A percentile compares a stretch with the other conserved stretches of the same genome.
Conservation (phyloP, 37 sponge, comb jelly and placozoan species). For the Spongia lamella region DNA sequence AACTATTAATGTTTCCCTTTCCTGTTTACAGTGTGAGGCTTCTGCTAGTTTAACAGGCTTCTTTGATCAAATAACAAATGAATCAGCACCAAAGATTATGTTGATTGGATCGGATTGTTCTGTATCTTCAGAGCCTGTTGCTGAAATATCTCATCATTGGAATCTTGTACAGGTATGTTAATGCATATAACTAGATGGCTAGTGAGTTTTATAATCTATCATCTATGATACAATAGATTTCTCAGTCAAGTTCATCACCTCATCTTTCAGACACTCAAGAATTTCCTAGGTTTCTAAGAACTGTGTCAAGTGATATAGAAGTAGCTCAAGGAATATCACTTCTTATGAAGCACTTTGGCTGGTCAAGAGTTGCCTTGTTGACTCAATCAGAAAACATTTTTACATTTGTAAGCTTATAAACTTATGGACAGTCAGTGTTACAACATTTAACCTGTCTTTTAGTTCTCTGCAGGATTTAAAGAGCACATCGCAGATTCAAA, state of each 20-base stretch:
- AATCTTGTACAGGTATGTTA: slow-evolving; percentile 72
- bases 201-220: too few relatives aligned
- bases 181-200: too few relatives aligned
- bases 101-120: slow-evolving; percentile 75
- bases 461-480: too few relatives aligned
- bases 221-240: too few relatives aligned
- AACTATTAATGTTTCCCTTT: too few relatives aligned
- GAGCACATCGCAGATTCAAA: too few relatives aligned
- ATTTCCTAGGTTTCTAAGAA: slow-evolving; percentile 62
- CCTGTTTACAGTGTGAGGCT: slow-evolving; percentile 43
- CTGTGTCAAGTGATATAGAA: slow-evolving; percentile 54
- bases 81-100: slow-evolving; percentile 37
- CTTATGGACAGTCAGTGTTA: too few relatives aligned
- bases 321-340: slow-evolving; percentile 4
- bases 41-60: slow-evolving; percentile 53
- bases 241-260: slow-evolving; percentile 39
- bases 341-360: slow-evolving; percentile 35
- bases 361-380: slow-evolving; percentile 62
- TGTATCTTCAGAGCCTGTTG: slow-evolving; percentile 48
- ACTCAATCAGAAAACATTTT: slow-evolving; percentile 53
- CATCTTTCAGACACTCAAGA: slow-evolving; percentile 46
- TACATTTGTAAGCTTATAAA: slow-evolving; percentile 43
- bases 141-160: slow-evolving; percentile 70
- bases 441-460: too few relatives aligned
- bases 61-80: slow-evolving; percentile 42